Evolutionary conservation across 2,113 vertebrate genomes (phyloP).

Genomic region (Ceyx cyanopectus): DNA sequence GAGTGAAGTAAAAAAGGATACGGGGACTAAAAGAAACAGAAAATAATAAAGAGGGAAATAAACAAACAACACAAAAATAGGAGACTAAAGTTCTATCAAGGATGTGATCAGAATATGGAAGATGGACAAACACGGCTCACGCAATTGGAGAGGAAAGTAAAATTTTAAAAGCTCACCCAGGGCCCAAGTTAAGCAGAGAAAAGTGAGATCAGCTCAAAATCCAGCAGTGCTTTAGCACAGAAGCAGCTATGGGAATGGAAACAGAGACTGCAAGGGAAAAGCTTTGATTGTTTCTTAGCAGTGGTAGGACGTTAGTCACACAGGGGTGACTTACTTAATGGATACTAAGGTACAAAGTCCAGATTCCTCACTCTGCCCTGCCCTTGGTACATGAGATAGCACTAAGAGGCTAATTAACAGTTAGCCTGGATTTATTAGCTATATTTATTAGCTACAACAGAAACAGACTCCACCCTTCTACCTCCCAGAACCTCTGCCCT

Average conservation of each 20-base stretch:
- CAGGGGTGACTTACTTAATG: background rate
- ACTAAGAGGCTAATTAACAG: background rate
- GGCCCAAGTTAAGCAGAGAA: background rate
- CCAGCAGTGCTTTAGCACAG: background rate
- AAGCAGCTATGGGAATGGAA: background rate
- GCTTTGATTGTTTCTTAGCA: background rate
- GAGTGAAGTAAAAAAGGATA: background rate
- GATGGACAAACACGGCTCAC: accelerated
- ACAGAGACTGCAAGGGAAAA: accelerated
- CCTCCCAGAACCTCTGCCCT: background rate
- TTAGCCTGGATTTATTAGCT: background rate
- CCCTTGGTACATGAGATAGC: background rate
- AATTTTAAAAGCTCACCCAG: background rate
- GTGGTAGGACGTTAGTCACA: background rate
- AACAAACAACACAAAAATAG: background rate
- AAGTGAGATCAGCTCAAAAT: background rate
- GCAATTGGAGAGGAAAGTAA: background rate
- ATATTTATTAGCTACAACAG: background rate
- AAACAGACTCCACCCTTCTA: background rate
- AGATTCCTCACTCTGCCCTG: background rate
- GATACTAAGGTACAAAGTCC: background rate
- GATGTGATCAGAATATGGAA: background rate
- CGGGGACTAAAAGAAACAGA: background rate
- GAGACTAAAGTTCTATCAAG: background rate
- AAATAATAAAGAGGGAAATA: background rate